Evolutionary conservation across 2,888 invertebrate genomes (phyloP), one percentile per base, ranked within the genome.

Genomic region (Philereme vetulata): DNA sequence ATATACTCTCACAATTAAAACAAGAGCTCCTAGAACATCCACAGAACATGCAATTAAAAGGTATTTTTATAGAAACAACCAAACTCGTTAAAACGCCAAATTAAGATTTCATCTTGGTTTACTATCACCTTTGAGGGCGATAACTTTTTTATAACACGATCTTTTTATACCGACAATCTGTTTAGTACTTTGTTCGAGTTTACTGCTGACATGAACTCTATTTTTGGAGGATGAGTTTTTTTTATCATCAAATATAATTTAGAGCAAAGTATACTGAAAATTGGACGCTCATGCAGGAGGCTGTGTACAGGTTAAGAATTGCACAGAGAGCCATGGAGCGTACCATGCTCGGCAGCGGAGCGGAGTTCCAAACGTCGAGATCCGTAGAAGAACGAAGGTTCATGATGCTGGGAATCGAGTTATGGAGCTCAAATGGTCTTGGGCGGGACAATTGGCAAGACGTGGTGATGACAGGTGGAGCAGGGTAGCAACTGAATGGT

Each of bases 161-260:
- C 59, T 65, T 67, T 69, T 69, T 66, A 64, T 62, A 62, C 64
- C 66, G 61, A 67, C 64, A 69, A 66, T 63, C 63, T 64, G 66
- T 69, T 69, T 66, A 62, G 21, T 60, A 67, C 56, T 61, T 58
- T 61, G 64, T 59, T 60, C 56, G 58, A 62, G 64, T 64, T 66
- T 60, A 64, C 62, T 58, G 51, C 64, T 48, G 51, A 44, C 57
- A 43, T 59, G 58, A 63, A 61, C 52, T 56, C 51, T 61, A 48
- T 57, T 63, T 62, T 69, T 61, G 65, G 44, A 34, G n/a, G 36
- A 53, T 49, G 52, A 44, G 35, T 43, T 45, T 48, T 45, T 48
- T 38, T 44, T 4, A 8, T 21, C 21, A 21, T 21, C 21, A 21
- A 21, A 21, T 21, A 21, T 2, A 21, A 21, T 21, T n/a, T n/a